Evolutionary conservation across 2,797 vertebrate species (phyloP).

Genomic region (Squalus acanthias): DNA sequence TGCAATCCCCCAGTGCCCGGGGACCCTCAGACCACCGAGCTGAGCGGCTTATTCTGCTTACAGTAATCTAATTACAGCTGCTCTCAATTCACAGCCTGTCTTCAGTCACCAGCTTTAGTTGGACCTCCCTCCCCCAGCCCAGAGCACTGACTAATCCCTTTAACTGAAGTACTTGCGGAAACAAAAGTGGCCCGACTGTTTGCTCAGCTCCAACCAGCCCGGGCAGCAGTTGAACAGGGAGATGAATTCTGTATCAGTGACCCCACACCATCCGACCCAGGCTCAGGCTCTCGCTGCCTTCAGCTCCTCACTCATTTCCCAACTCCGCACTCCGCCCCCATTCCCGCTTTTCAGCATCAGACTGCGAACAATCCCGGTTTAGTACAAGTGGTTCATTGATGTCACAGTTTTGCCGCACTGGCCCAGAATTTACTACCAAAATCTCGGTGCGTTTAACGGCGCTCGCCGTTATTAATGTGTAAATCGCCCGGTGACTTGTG

Average conservation of each 20-base stretch:
- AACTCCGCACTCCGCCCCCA: background rate
- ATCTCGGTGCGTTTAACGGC: no score
- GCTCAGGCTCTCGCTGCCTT: background rate
- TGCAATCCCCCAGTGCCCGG: conserved; percentile 57
- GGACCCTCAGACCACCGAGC: conserved; percentile 72
- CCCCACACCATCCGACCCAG: background rate
- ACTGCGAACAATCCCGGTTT: background rate
- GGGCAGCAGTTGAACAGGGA: background rate
- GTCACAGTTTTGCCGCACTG: no score
- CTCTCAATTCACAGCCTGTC: conserved; percentile 58
- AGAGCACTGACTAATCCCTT: conserved; percentile 58
- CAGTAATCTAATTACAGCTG: conserved; percentile 79
- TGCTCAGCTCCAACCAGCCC: background rate
- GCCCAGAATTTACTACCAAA: background rate
- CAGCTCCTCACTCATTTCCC: background rate
- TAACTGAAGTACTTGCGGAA: conserved; percentile 51
- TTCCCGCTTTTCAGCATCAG: background rate
- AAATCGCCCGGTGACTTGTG: no score
- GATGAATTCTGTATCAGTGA: background rate
- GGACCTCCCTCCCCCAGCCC: conserved; percentile 45
- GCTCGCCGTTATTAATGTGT: no score
- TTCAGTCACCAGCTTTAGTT: conserved; percentile 58
- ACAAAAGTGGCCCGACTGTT: background rate
- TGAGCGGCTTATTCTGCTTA: conserved; percentile 73
- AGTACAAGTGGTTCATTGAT: no score